Evolutionary conservation across 2,113 vertebrate genomes (phyloP).

Genomic region (Odobenus rosmarus): DNA sequence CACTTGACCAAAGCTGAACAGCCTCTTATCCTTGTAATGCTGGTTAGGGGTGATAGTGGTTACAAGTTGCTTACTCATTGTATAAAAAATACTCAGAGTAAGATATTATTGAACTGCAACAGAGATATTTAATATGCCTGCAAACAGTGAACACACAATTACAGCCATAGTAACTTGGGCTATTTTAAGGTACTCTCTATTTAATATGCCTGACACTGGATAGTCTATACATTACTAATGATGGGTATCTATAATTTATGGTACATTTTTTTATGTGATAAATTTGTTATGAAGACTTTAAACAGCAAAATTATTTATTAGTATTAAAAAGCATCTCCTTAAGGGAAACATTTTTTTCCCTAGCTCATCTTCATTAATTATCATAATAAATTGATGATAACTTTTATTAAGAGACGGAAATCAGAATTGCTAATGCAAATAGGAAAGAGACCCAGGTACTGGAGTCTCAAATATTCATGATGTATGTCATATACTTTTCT

Average conservation of each 20-base stretch:
- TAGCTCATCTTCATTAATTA: constrained; percentile 47
- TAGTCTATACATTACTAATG: constrained; percentile 67
- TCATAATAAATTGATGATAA: constrained; percentile 16
- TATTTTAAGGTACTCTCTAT: constrained; percentile 41
- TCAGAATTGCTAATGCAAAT: not conserved
- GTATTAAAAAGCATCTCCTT: constrained; percentile 53
- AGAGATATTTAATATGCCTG: constrained; percentile 72
- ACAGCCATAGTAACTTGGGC: not conserved
- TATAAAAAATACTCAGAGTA: constrained; percentile 21
- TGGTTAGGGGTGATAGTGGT: constrained; percentile 66
- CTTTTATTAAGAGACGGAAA: constrained; percentile 9
- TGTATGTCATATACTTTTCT: not conserved
- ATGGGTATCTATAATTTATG: constrained; percentile 66
- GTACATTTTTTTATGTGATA: constrained; percentile 45
- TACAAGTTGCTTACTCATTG: constrained; percentile 72
- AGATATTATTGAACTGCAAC: constrained; percentile 55
- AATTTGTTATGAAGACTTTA: constrained; percentile 58
- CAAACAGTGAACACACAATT: not conserved
- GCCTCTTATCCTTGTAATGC: constrained; percentile 72
- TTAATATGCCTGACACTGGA: constrained; percentile 50
- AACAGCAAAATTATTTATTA: constrained; percentile 37
- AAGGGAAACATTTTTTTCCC: not conserved
- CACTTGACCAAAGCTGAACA: constrained; percentile 76
- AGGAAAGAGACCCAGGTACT: not conserved
- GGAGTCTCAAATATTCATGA: not conserved